phyloP scores from a whole-genome alignment of 2,113 vertebrate species.

The Cacatua alba region DNA sequence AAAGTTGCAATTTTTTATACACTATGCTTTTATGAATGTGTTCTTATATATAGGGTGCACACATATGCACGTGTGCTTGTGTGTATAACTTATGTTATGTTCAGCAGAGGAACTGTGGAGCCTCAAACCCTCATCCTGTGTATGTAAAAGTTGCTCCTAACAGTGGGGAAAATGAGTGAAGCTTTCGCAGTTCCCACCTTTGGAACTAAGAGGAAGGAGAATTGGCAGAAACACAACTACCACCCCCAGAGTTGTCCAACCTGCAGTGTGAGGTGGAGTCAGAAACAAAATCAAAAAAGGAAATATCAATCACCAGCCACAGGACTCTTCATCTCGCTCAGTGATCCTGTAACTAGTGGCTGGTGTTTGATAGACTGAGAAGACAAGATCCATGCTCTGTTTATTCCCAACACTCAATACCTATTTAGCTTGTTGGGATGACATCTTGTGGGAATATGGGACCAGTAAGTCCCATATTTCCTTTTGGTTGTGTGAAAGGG shows the following conservation, averaged over 20 bases:
- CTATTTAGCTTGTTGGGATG: background rate
- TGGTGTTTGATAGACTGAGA: background rate
- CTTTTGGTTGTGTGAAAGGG: background rate
- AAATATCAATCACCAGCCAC: background rate
- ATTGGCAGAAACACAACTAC: background rate
- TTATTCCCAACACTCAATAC: background rate
- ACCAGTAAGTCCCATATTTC: background rate
- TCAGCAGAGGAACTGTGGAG: background rate
- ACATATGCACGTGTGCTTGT: background rate
- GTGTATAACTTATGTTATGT: background rate
- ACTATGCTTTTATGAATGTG: background rate
- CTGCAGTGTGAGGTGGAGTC: rapidly evolving
- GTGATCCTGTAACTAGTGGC: background rate
- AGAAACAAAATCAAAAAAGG: background rate
- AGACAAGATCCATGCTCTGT: background rate
- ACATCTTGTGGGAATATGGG: background rate
- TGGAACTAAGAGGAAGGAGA: background rate
- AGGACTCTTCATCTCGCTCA: background rate
- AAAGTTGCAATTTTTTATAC: background rate
- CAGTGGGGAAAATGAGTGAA: background rate
- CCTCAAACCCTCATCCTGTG: background rate
- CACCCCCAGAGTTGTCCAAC: background rate
- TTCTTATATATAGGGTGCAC: rapidly evolving
- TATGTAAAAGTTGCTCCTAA: background rate
- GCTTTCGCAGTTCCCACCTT: background rate